Evolutionary conservation across 35 echinoderm and acorn worm species (phyloP).

Genomic region (Amphiura filiformis): DNA sequence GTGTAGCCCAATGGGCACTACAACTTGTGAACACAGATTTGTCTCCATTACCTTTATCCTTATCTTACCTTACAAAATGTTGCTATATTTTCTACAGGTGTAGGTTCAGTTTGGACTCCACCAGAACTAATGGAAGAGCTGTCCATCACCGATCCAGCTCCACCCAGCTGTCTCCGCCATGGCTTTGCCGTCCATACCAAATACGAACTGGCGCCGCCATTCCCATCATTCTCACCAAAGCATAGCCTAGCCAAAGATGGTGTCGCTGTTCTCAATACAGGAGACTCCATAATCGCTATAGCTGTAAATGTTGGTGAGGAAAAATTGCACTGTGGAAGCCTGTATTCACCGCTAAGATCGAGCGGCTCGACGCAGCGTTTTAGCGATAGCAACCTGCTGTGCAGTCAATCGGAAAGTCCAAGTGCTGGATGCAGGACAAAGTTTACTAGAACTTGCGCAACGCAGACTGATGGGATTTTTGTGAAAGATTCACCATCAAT

Average conservation of each 20-base stretch:
- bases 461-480: background rate
- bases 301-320: constrained; percentile 60
- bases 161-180: constrained; percentile 85
- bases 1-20: too few species aligned
- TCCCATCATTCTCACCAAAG: constrained; percentile 92
- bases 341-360: constrained; percentile 62
- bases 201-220: constrained; percentile 95
- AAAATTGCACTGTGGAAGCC: constrained; percentile 42
- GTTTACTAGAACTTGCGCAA: background rate
- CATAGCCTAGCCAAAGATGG: constrained; percentile 91
- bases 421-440: background rate
- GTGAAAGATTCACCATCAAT: too few species aligned
- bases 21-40: too few species aligned
- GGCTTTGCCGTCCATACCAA: constrained; percentile 94
- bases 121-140: constrained; percentile 67
- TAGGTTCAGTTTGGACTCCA: constrained; percentile 53
- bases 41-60: too few species aligned
- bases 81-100: too few species aligned
- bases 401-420: background rate
- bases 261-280: constrained; percentile 84
- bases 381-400: background rate
- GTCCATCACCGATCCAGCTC: constrained; percentile 46
- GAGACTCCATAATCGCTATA: constrained; percentile 89
- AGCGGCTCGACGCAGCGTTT: background rate
- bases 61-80: too few species aligned